A percentile compares a stretch with the other conserved stretches of the same genome.
phyloP scores from a whole-genome alignment of 2,113 vertebrate species.

The Numida meleagris region DNA sequence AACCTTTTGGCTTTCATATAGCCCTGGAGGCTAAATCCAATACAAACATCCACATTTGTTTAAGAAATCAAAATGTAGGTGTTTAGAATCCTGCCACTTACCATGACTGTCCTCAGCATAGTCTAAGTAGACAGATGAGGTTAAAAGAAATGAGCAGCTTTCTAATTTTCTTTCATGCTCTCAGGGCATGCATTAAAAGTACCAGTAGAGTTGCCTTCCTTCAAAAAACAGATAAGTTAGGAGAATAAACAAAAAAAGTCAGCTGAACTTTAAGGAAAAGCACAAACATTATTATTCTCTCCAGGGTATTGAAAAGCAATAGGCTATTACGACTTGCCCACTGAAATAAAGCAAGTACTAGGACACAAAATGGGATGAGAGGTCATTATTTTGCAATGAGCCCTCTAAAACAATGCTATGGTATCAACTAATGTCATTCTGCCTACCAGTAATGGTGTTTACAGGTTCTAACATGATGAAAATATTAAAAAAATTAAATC shows the following conservation, averaged over 20 bases:
- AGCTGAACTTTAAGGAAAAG: not conserved
- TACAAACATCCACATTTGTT: not conserved
- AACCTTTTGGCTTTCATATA: not conserved
- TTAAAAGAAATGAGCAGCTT: not conserved
- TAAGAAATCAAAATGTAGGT: not conserved
- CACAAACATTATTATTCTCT: not conserved
- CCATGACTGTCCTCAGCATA: not conserved
- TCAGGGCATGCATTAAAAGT: not conserved
- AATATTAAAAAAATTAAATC: not conserved
- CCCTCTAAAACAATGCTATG: not conserved
- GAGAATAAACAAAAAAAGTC: not conserved
- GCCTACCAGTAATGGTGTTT: not conserved
- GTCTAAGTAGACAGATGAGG: rapidly evolving
- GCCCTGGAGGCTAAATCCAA: not conserved
- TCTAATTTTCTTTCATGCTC: not conserved
- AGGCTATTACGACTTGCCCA: not conserved
- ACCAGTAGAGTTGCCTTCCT: not conserved
- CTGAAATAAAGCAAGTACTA: not conserved
- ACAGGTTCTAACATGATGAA: not conserved
- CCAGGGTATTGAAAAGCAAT: not conserved
- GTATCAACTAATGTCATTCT: not conserved
- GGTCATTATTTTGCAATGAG: not conserved
- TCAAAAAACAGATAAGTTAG: not conserved
- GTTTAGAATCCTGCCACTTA: not conserved
- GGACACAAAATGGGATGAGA: not conserved